phyloP scores from a whole-genome alignment of 2,113 vertebrate species.

The Anarrhichthys ocellatus region DNA sequence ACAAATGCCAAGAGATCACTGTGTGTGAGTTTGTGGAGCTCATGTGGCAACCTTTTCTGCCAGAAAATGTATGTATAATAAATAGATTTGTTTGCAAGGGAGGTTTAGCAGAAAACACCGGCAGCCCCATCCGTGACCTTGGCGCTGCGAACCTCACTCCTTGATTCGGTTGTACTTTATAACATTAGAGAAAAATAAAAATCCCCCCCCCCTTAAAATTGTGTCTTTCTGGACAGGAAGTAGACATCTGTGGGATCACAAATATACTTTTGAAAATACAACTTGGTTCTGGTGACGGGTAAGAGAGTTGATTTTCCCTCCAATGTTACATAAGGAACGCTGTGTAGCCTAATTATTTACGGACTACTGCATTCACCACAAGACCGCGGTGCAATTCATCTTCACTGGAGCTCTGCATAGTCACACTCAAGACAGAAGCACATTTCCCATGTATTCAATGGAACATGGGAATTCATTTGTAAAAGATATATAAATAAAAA shows the following conservation, averaged over 20 bases:
- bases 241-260: too few relatives aligned
- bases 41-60: background rate
- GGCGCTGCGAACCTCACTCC: background rate
- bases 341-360: background rate
- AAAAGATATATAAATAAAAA: conserved; percentile 19
- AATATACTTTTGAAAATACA: too few relatives aligned
- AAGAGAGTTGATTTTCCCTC: too few relatives aligned
- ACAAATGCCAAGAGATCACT: conserved; percentile 55
- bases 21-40: conserved; percentile 22
- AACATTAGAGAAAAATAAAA: too few relatives aligned
- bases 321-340: too few relatives aligned
- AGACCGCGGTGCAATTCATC: background rate
- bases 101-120: background rate
- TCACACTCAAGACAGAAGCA: conserved; percentile 24
- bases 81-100: conserved; percentile 4
- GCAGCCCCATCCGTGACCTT: background rate
- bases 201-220: too few relatives aligned
- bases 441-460: conserved; percentile 64
- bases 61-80: background rate
- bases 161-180: too few relatives aligned
- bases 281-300: too few relatives aligned
- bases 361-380: background rate
- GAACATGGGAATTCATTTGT: conserved; percentile 59
- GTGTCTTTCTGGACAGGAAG: too few relatives aligned
- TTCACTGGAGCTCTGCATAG: conserved; percentile 4